Conservation (phyloP, 2,113 vertebrate species). For the Equus quagga region DNA sequence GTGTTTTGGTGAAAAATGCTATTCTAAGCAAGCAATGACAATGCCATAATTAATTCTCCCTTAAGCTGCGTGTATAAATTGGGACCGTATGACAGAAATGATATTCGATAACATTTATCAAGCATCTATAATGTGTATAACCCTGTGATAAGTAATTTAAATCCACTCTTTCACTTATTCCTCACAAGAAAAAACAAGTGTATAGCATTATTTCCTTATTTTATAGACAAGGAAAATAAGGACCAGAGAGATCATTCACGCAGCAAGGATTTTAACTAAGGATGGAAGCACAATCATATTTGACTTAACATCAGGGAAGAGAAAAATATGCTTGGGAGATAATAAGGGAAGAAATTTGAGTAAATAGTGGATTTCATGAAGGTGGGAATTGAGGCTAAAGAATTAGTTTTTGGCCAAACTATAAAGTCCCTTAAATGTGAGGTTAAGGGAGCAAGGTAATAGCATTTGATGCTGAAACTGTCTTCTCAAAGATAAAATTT, state of each 20-base stretch:
- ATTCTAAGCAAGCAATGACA: neutral
- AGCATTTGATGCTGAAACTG: neutral
- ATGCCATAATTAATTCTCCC: neutral
- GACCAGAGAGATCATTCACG: neutral
- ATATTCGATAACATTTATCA: neutral
- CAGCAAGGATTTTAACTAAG: neutral
- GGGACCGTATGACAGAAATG: neutral
- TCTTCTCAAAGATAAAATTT: neutral
- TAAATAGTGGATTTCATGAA: neutral
- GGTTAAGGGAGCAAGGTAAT: neutral
- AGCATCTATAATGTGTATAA: neutral
- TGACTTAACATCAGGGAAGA: neutral
- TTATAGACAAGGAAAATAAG: neutral
- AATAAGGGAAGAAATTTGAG: neutral
- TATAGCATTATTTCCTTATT: neutral
- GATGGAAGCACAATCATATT: neutral
- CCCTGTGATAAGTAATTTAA: neutral
- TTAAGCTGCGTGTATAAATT: neutral
- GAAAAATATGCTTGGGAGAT: neutral
- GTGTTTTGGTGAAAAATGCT: neutral
- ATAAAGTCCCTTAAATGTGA: neutral
- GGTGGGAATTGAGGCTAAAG: neutral
- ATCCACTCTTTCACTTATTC: neutral
- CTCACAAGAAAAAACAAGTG: neutral
- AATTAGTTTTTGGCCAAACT: neutral